Evolutionary conservation across 2,113 vertebrate species (phyloP).

Genomic region (Labrus mixtus): DNA sequence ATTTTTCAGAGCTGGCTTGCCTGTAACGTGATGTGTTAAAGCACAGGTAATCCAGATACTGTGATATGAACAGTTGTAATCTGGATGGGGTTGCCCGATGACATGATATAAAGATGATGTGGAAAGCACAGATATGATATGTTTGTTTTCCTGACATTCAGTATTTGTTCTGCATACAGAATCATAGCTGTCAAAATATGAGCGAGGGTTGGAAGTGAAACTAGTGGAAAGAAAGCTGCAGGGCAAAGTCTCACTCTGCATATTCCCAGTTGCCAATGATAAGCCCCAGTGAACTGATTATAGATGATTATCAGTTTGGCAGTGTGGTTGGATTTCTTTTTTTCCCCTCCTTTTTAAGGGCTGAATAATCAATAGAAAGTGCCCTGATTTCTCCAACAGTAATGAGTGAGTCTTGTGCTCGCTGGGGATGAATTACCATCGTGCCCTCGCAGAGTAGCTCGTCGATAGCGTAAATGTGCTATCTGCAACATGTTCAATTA

Average conservation of each 20-base stretch:
- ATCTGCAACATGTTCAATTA: slow-evolving; percentile 78
- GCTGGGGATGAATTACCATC: slow-evolving; percentile 66
- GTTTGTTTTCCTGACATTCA: background rate
- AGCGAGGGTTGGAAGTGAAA: background rate
- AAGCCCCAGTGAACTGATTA: slow-evolving; percentile 47
- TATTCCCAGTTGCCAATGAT: slow-evolving; percentile 25
- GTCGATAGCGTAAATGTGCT: slow-evolving; percentile 67
- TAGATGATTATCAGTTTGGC: slow-evolving; percentile 34
- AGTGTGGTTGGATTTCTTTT: slow-evolving; percentile 12
- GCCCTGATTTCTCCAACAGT: slow-evolving; percentile 45
- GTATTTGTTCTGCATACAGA: background rate
- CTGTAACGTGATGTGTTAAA: too few relatives aligned
- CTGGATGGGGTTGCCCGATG: too few relatives aligned
- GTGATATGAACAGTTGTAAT: too few relatives aligned
- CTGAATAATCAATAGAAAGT: slow-evolving; percentile 63
- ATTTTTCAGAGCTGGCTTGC: too few relatives aligned
- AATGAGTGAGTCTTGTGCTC: slow-evolving; percentile 48
- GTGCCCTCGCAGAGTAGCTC: slow-evolving; percentile 51
- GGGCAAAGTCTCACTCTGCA: slow-evolving; percentile 4
- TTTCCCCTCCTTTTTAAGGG: slow-evolving; percentile 17
- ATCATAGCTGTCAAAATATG: slow-evolving; percentile 8
- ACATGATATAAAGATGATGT: too few relatives aligned
- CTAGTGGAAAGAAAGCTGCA: background rate
- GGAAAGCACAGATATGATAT: background rate
- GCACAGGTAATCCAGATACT: too few relatives aligned